Evolutionary conservation across 1,140 invertebrate species (phyloP), one percentile per base, ranked within the genome.

Genomic region (Eriosoma lanigerum): DNA sequence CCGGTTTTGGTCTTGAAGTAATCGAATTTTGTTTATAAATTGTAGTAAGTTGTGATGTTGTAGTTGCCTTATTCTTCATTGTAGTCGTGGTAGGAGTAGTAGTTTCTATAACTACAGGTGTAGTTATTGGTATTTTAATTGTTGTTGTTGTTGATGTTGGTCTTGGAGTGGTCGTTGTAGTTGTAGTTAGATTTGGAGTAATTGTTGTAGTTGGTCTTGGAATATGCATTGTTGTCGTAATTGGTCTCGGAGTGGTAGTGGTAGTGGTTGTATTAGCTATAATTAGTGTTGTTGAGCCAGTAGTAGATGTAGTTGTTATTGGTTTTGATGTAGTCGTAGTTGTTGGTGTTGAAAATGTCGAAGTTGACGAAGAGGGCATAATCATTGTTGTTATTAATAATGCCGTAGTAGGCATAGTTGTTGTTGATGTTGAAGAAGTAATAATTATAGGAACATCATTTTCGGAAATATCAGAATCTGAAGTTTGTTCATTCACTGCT

Each of bases 381-480:
- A 44, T 26, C 21, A 32, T 50, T 12, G 60, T 12, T 21, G 38
- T 21, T 46, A 38, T 32, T 52, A 17, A 10, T 56, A 13, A 12
- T 9, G 15, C 17, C 17, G 64, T n/a, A 3, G 26, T 58, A 8
- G 68, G 26, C 9, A 44, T 38, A 13, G 64, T 24, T 32, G 50
- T 64, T 0, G 52, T 81, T n/a, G 54, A 15, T 21, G n/a, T 68
- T 10, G 52, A 32, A 2, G n/a, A 81, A 68, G n/a, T 66, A 56
- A 26, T 54, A 32, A 66, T 9, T 19, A 56, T 54, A 46, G 78
- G 60, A 56, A 70, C 58, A 50, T 60, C 68, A 13, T 64, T 64
- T 60, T 73, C 70, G 4, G 56, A 46, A 58, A 60, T 46, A 73
- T 81, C 68, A 10, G 68, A 60, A 50, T 81, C 81, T 19, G 54